phyloP scores from a whole-genome alignment of 2,113 vertebrate species.

The Chrysemys picta region DNA sequence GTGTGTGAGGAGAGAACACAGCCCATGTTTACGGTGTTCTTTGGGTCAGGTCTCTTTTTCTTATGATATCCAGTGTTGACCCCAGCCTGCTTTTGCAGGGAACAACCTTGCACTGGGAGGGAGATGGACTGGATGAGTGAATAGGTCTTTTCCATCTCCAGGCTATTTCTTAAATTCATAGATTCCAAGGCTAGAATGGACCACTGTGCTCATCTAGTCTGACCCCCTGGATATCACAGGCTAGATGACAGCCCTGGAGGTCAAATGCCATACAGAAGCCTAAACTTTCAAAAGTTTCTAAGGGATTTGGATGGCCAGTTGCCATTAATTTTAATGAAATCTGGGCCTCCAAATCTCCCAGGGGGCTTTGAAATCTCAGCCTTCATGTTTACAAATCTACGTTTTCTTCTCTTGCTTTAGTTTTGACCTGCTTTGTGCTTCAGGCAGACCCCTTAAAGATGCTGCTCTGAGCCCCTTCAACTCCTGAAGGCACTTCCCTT shows the following conservation, averaged over 20 bases:
- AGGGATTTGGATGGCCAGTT: background rate
- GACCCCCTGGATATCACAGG: background rate
- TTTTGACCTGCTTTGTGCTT: background rate
- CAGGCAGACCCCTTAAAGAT: background rate
- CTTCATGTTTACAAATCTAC: background rate
- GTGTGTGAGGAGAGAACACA: background rate
- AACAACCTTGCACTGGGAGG: background rate
- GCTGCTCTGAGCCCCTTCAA: background rate
- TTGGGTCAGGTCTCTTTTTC: background rate
- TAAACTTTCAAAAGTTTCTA: background rate
- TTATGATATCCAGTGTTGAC: background rate
- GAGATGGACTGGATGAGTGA: background rate
- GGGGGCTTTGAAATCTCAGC: background rate
- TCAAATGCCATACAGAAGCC: background rate
- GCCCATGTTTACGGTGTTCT: background rate
- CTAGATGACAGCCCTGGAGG: too few species aligned
- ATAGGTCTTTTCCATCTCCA: background rate
- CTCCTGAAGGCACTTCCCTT: background rate
- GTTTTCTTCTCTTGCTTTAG: background rate
- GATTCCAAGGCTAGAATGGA: background rate
- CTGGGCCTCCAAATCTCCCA: background rate
- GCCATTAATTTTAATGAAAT: background rate
- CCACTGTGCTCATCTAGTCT: background rate
- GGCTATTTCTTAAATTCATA: background rate
- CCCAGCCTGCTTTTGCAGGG: too few species aligned